These are phyloP conservation scores for Rhopalosiphum padi DNA, from an alignment of 1,140 invertebrate species.

Conservation along the genomic window DNA sequence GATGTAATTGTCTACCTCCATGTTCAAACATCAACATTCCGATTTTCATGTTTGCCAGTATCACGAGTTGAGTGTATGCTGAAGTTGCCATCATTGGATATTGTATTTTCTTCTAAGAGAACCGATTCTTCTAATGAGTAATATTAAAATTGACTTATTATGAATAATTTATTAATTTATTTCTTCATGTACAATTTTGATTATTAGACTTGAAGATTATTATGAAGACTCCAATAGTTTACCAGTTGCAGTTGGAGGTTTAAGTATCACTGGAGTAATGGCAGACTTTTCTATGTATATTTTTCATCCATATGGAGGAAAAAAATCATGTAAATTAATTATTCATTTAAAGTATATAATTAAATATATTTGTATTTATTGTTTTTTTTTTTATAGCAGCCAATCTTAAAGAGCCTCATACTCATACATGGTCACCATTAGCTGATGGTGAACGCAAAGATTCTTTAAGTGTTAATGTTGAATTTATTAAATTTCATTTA, in stretches of 20 bases:
- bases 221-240: conserved; percentile 62
- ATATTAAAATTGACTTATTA: neutral
- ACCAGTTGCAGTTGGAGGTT: conserved; percentile 77
- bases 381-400: conserved; percentile 47
- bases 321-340: conserved; percentile 71
- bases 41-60: conserved; percentile 94
- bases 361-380: neutral
- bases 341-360: neutral
- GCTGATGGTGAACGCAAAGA: conserved; percentile 92
- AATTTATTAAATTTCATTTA: conserved; percentile 96
- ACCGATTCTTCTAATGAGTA: conserved; percentile 68
- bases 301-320: conserved; percentile 96
- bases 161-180: neutral
- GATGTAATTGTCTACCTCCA: conserved; percentile 99
- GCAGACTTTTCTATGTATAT: conserved; percentile 97
- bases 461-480: conserved; percentile 93
- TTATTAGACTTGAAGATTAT: conserved; percentile 61
- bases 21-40: conserved; percentile 95
- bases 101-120: conserved; percentile 83
- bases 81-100: conserved; percentile 90
- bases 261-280: conserved; percentile 92
- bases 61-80: conserved; percentile 96
- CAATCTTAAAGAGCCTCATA: conserved; percentile 76
- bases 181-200: neutral
- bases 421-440: conserved; percentile 75